Conservation (phyloP, 2,113 vertebrate species). For the Neodon shergylaensis region DNA sequence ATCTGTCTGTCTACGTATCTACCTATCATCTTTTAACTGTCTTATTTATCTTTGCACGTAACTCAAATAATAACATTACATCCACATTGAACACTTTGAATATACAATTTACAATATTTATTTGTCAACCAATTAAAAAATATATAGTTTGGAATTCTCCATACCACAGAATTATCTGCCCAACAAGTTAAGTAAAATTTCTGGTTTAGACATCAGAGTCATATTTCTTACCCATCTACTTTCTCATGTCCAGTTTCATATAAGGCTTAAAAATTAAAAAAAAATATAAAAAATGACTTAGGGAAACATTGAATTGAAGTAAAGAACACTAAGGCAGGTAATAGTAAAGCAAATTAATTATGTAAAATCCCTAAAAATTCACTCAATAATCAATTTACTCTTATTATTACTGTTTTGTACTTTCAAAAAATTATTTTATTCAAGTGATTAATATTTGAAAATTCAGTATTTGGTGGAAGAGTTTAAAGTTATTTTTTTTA, state of each 20-base stretch:
- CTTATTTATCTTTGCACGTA: background rate
- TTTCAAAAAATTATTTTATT: conserved; percentile 16
- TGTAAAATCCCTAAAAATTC: background rate
- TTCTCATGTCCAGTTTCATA: background rate
- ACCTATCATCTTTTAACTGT: background rate
- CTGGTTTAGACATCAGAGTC: background rate
- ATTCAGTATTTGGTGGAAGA: conserved; percentile 25
- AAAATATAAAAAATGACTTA: background rate
- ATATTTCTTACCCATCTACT: background rate
- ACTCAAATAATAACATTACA: background rate
- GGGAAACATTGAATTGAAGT: background rate
- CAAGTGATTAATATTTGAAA: conserved; percentile 37
- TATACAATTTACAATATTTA: background rate
- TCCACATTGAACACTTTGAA: background rate
- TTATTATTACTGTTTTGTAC: background rate
- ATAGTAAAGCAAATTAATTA: background rate
- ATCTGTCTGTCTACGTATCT: background rate
- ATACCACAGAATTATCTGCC: background rate
- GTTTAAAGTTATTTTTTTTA: conserved; percentile 39
- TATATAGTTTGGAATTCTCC: background rate
- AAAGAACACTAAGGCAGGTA: background rate
- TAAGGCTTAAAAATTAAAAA: background rate
- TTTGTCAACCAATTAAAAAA: background rate
- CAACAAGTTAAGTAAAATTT: background rate
- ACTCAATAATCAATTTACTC: background rate